Conservation (phyloP, 1,140 invertebrate species). For the Drosophila leontia region DNA sequence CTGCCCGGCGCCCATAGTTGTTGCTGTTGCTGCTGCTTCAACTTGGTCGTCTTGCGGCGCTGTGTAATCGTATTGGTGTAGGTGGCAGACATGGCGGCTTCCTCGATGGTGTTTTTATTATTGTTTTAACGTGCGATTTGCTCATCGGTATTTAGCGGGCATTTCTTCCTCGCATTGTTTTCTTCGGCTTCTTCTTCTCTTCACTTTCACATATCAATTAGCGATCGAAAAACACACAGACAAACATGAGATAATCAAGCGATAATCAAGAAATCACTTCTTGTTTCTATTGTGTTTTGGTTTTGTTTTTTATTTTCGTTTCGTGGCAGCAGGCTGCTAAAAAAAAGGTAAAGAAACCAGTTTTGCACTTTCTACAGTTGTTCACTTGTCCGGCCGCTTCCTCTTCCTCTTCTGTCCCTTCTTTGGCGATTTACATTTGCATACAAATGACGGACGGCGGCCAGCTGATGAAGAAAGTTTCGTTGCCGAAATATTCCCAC, state of each 20-base stretch:
- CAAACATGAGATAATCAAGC: conserved; percentile 17
- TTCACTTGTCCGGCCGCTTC: conserved; percentile 37
- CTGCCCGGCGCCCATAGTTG: conserved; percentile 41
- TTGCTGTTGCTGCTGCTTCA: conserved; percentile 57
- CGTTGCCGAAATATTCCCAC: conserved; percentile 43
- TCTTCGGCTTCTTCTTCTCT: neutral
- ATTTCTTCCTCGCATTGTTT: conserved; percentile 33
- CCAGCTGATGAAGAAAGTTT: conserved; percentile 70
- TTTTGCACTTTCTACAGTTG: conserved; percentile 61
- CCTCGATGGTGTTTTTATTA: conserved; percentile 32
- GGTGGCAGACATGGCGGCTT: conserved; percentile 62
- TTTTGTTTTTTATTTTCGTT: conserved; percentile 13
- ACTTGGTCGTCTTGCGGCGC: conserved; percentile 72
- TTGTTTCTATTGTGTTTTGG: conserved; percentile 14
- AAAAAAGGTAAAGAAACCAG: conserved; percentile 32
- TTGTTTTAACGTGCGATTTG: conserved; percentile 21
- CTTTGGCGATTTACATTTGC: conserved; percentile 47
- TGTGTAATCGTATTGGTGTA: conserved; percentile 65
- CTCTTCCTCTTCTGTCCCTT: conserved; percentile 37
- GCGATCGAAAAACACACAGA: conserved; percentile 3
- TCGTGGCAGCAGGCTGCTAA: conserved; percentile 33
- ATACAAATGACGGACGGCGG: conserved; percentile 28
- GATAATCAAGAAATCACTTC: conserved; percentile 30
- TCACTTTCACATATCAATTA: conserved; percentile 64
- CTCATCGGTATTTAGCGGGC: conserved; percentile 23